phyloP scores from a whole-genome alignment of 1,140 invertebrate species.

The Heliothis subflexa region DNA sequence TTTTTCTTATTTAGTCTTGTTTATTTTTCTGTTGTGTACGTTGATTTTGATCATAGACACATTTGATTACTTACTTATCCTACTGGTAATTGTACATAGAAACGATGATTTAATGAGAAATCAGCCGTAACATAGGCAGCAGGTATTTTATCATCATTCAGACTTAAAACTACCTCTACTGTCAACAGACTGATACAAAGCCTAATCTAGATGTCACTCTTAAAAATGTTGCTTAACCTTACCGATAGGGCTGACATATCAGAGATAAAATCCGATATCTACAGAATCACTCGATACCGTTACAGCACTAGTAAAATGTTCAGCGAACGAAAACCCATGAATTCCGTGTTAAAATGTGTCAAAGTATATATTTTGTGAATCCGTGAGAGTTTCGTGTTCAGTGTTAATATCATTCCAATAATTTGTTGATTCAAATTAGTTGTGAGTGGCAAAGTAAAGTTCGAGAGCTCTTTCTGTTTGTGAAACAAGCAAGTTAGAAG shows the following conservation, averaged over 20 bases:
- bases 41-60: too few species aligned
- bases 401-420: slow-evolving; percentile 59
- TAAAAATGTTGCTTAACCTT: slow-evolving; percentile 35
- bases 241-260: slow-evolving; percentile 39
- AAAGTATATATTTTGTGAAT: slow-evolving; percentile 32
- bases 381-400: slow-evolving; percentile 19
- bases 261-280: slow-evolving; percentile 24
- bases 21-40: too few species aligned
- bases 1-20: too few species aligned
- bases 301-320: slow-evolving; percentile 1
- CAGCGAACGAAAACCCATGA: slow-evolving; percentile 33
- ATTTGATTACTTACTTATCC: too few species aligned
- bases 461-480: slow-evolving; percentile 48
- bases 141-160: neutral
- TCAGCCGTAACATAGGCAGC: too few species aligned
- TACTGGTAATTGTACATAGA: too few species aligned
- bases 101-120: too few species aligned
- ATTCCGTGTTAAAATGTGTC: slow-evolving; percentile 41
- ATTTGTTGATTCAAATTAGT: slow-evolving; percentile 70
- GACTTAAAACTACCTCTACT: slow-evolving; percentile 24
- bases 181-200: slow-evolving; percentile 10
- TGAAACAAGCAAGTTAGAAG: slow-evolving; percentile 40
- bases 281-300: slow-evolving; percentile 21
- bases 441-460: slow-evolving; percentile 58
- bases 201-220: slow-evolving; percentile 12